Conservation (phyloP, 2,113 vertebrate species). For the Danionella cerebrum region DNA sequence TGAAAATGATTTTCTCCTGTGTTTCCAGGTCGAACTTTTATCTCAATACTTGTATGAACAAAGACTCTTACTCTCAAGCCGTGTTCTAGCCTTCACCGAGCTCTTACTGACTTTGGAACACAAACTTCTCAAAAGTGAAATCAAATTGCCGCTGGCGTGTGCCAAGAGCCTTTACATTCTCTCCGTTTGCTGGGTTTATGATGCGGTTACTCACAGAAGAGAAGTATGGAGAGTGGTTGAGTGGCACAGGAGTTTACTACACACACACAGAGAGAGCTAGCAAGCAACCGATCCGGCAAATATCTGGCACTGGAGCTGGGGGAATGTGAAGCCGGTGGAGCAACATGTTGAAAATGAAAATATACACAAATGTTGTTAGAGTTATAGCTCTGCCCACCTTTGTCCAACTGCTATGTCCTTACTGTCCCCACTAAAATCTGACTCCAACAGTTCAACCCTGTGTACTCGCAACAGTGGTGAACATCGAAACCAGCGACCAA, state of each 20-base stretch:
- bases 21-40: too few relatives aligned
- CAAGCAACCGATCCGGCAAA: conserved; percentile 58
- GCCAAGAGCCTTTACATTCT: conserved; percentile 6
- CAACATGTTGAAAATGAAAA: conserved; percentile 70
- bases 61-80: too few relatives aligned
- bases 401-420: too few relatives aligned
- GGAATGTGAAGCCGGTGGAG: conserved; percentile 57
- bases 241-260: conserved; percentile 41
- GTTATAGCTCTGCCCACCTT: too few relatives aligned
- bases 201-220: conserved; percentile 5
- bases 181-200: not conserved
- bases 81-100: not conserved
- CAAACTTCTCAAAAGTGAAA: conserved; percentile 32
- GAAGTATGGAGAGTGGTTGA: conserved; percentile 13
- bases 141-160: conserved; percentile 17
- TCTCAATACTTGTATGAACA: not conserved
- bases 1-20: too few relatives aligned
- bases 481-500: too few relatives aligned
- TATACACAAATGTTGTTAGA: too few relatives aligned
- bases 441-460: too few relatives aligned
- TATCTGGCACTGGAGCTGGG: conserved; percentile 52
- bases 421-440: too few relatives aligned
- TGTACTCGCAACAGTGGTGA: too few relatives aligned
- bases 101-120: conserved; percentile 8
- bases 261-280: conserved; percentile 41